phyloP scores from a whole-genome alignment of 1,140 invertebrate species.

The Pachyrhynchus sulphureomaculatus region DNA sequence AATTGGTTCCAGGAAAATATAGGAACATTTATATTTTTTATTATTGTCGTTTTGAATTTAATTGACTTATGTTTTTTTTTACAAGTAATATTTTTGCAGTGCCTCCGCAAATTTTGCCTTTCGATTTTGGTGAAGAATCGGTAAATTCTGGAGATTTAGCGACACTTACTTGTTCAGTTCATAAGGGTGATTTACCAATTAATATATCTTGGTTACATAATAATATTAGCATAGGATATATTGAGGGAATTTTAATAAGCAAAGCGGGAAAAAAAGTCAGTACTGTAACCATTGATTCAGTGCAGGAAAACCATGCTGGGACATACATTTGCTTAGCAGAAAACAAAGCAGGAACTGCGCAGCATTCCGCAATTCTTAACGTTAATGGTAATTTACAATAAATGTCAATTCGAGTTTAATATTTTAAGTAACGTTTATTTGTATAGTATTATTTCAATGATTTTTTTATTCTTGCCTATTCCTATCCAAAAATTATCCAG shows the following conservation, averaged over 20 bases:
- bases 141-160: conserved; percentile 70
- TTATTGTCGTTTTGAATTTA: no score
- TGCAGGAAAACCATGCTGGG: conserved; percentile 54
- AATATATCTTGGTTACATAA: conserved; percentile 65
- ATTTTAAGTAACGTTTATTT: no score
- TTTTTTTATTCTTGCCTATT: no score
- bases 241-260: conserved; percentile 49
- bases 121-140: conserved; percentile 61
- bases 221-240: conserved; percentile 40
- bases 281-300: conserved; percentile 61
- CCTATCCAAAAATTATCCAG: no score
- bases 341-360: conserved; percentile 56
- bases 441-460: no score
- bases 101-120: conserved; percentile 39
- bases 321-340: conserved; percentile 63
- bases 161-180: conserved; percentile 68
- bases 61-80: no score
- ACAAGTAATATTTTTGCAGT: no score
- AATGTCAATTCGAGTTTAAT: no score
- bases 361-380: conserved; percentile 37
- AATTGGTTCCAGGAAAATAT: no score
- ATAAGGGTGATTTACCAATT: conserved; percentile 74
- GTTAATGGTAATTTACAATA: conserved; percentile 35
- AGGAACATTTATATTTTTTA: no score
- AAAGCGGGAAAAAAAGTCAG: conserved; percentile 59